Conservation (phyloP, 2,888 invertebrate species). For the Leptinotarsa rubiginosa region DNA sequence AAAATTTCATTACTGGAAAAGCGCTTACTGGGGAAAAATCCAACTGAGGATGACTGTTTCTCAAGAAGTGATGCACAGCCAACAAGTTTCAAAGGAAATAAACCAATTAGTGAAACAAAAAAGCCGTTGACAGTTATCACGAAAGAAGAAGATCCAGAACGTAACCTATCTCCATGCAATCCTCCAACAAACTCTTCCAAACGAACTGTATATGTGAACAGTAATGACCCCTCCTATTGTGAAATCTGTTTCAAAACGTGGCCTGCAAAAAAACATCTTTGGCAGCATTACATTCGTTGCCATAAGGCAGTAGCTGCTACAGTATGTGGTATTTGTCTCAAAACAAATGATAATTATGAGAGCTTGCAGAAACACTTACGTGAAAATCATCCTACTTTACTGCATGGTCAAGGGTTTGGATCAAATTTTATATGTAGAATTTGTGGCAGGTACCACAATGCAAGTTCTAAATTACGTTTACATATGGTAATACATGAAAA, state of each 20-base stretch:
- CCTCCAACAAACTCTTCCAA: slow-evolving; percentile 60
- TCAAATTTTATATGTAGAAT: slow-evolving; percentile 71
- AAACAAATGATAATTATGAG: slow-evolving; percentile 68
- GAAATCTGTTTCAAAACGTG: slow-evolving; percentile 73
- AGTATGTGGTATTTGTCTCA: slow-evolving; percentile 72
- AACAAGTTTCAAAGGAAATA: slow-evolving; percentile 19
- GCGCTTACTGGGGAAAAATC: slow-evolving; percentile 57
- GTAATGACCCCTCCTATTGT: slow-evolving; percentile 65
- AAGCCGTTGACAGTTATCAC: slow-evolving; percentile 23
- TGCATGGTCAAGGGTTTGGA: slow-evolving; percentile 68
- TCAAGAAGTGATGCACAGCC: slow-evolving; percentile 24
- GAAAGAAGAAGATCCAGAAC: slow-evolving; percentile 45
- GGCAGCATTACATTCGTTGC: slow-evolving; percentile 72
- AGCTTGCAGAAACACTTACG: slow-evolving; percentile 63
- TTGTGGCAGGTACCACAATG: slow-evolving; percentile 70
- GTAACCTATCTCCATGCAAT: slow-evolving; percentile 36
- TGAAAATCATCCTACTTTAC: slow-evolving; percentile 67
- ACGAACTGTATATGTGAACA: slow-evolving; percentile 70
- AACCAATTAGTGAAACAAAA: slow-evolving; percentile 21
- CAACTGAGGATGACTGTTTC: slow-evolving; percentile 42
- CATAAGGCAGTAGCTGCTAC: slow-evolving; percentile 71
- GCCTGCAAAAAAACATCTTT: slow-evolving; percentile 73
- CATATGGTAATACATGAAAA: slow-evolving; percentile 72
- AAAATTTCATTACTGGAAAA: slow-evolving; percentile 61
- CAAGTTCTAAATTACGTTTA: slow-evolving; percentile 69